phyloP scores from a whole-genome alignment of 2,888 invertebrate genomes.

The Drosophila nigritarsus region DNA sequence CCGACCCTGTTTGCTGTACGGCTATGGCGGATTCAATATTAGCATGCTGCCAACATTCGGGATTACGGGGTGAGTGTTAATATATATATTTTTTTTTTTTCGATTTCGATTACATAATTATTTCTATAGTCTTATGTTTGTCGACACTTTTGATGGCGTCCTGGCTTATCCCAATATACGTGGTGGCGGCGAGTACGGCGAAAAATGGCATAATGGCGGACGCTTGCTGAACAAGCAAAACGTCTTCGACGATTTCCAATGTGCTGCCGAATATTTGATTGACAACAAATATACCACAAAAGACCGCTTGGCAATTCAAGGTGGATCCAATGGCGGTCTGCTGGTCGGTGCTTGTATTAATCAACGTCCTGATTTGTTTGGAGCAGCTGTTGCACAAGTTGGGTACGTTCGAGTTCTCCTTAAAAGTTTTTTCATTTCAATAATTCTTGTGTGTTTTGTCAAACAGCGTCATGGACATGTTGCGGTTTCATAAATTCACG shows the following conservation, averaged over 20 bases:
- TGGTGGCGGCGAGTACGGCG: constrained; percentile 99
- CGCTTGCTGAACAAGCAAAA: constrained; percentile 97
- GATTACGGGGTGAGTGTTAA: constrained; percentile 87
- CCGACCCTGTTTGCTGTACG: constrained; percentile 94
- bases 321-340: constrained; percentile 98
- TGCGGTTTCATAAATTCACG: constrained; percentile 98
- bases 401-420: constrained; percentile 87
- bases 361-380: constrained; percentile 97
- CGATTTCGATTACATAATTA: neutral
- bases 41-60: constrained; percentile 96
- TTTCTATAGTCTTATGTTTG: constrained; percentile 88
- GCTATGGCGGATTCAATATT: constrained; percentile 98
- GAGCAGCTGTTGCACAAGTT: constrained; percentile 96
- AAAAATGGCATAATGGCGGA: constrained; percentile 98
- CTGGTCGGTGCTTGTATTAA: constrained; percentile 97
- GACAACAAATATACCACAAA: constrained; percentile 91
- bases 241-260: constrained; percentile 98
- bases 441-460: neutral
- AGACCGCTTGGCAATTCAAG: constrained; percentile 93
- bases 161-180: constrained; percentile 97
- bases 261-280: constrained; percentile 95
- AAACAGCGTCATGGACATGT: constrained; percentile 97
- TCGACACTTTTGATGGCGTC: constrained; percentile 95
- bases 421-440: neutral
- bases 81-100: neutral